Percentiles rank a stretch among this genome's conserved stretches.
These are phyloP conservation scores for Paradisaea rubra DNA, from an alignment of 2,113 vertebrate species.

Conservation along the genomic window DNA sequence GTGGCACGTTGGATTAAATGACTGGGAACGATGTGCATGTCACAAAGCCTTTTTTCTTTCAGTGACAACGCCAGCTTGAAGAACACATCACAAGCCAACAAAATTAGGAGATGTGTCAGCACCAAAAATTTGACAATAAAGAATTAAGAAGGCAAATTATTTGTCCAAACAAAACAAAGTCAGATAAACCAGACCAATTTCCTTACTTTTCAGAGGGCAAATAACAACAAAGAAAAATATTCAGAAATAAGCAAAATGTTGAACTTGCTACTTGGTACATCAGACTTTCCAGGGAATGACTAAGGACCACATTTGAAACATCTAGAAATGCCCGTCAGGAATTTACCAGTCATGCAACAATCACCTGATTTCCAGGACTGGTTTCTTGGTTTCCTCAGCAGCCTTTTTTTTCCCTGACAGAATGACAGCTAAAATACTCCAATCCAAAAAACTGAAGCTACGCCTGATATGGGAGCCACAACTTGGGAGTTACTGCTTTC, in stretches of 20 bases:
- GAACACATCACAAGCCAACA: not conserved
- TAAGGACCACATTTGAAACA: not conserved
- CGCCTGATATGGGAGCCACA: rapidly evolving
- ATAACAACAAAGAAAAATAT: not conserved
- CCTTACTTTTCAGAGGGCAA: not conserved
- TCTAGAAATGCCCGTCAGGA: not conserved
- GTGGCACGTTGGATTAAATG: not conserved
- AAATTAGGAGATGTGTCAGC: not conserved
- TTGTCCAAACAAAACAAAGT: not conserved
- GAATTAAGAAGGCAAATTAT: not conserved
- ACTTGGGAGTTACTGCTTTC: not conserved
- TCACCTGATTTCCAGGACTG: not conserved
- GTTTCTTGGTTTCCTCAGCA: not conserved
- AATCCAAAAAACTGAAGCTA: not conserved
- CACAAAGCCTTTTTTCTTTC: not conserved
- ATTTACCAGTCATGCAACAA: not conserved
- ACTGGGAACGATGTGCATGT: not conserved
- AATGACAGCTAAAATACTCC: not conserved
- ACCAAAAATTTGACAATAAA: not conserved
- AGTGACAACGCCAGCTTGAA: not conserved
- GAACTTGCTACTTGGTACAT: not conserved
- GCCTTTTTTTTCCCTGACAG: not conserved
- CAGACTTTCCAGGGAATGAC: not conserved
- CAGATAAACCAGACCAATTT: not conserved
- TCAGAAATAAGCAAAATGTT: not conserved